These are phyloP conservation scores for Thinocorus orbignyianus DNA, from an alignment of 2,113 vertebrate genomes.

Conservation along the genomic window DNA sequence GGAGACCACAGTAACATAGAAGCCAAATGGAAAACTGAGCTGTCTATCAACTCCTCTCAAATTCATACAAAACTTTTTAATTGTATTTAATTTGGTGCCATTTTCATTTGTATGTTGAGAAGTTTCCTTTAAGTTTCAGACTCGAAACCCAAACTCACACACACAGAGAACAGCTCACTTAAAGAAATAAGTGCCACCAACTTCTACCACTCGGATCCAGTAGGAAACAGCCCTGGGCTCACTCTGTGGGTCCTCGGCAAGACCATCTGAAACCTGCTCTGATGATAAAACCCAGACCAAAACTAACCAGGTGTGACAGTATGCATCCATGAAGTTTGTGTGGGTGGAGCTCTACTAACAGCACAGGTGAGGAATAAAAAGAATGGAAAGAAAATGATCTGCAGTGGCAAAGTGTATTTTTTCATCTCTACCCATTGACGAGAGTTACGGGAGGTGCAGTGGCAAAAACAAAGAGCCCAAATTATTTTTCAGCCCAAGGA, in stretches of 20 bases:
- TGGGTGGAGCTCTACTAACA: background rate
- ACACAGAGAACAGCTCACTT: background rate
- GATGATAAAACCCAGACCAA: background rate
- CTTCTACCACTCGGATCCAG: background rate
- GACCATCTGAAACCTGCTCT: background rate
- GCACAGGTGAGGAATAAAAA: background rate
- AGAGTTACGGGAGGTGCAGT: background rate
- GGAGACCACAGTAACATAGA: background rate
- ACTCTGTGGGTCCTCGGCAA: background rate
- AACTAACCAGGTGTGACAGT: background rate
- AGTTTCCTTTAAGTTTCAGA: background rate
- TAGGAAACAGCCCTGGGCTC: background rate
- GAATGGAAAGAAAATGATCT: background rate
- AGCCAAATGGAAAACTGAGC: background rate
- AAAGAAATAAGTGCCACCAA: background rate
- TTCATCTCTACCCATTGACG: rapidly evolving
- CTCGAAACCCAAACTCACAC: background rate
- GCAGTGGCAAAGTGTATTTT: background rate
- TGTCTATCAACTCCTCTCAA: background rate
- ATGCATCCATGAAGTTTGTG: rapidly evolving
- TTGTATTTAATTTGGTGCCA: background rate
- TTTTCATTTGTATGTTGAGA: background rate
- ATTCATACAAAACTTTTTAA: background rate
- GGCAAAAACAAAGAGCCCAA: background rate
- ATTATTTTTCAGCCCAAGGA: background rate